phyloP scores from a whole-genome alignment of 2,113 vertebrate species.

The Podarcis cretensis region DNA sequence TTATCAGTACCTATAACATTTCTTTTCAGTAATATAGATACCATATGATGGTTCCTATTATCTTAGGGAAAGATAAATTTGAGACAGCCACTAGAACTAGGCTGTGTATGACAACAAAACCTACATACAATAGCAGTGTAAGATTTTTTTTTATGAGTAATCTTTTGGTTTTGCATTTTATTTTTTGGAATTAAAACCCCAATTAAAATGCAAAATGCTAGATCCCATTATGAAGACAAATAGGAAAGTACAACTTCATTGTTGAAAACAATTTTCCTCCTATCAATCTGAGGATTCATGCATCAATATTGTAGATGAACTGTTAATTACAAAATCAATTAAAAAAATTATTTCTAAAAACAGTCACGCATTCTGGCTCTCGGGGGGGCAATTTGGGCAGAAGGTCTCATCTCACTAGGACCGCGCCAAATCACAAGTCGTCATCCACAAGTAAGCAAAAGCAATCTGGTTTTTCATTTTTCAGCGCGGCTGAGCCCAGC shows the following conservation, averaged over 20 bases:
- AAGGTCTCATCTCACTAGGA: conserved; percentile 84
- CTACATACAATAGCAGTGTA: background rate
- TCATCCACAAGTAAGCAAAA: conserved; percentile 89
- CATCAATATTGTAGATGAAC: conserved; percentile 88
- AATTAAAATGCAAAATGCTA: conserved; percentile 74
- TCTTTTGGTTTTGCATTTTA: conserved; percentile 60
- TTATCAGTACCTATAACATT: background rate
- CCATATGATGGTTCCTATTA: background rate
- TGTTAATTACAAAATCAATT: conserved; percentile 96
- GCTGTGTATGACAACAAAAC: background rate
- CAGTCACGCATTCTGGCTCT: conserved; percentile 82
- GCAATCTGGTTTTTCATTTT: conserved; percentile 92
- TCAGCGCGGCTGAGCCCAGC: conserved; percentile 92
- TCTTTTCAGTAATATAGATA: background rate
- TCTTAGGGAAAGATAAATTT: conserved; percentile 43
- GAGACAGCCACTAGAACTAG: conserved; percentile 26
- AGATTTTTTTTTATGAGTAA: conserved; percentile 27
- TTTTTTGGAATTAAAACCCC: conserved; percentile 59
- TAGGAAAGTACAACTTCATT: conserved; percentile 81
- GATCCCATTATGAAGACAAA: conserved; percentile 78
- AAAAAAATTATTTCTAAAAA: conserved; percentile 91
- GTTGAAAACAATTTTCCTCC: conserved; percentile 83
- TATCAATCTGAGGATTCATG: conserved; percentile 77
- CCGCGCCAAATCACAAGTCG: conserved; percentile 85
- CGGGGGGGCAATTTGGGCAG: conserved; percentile 89